Evolutionary conservation across 1,140 invertebrate species (phyloP).

Genomic region (Andricus grossulariae): DNA sequence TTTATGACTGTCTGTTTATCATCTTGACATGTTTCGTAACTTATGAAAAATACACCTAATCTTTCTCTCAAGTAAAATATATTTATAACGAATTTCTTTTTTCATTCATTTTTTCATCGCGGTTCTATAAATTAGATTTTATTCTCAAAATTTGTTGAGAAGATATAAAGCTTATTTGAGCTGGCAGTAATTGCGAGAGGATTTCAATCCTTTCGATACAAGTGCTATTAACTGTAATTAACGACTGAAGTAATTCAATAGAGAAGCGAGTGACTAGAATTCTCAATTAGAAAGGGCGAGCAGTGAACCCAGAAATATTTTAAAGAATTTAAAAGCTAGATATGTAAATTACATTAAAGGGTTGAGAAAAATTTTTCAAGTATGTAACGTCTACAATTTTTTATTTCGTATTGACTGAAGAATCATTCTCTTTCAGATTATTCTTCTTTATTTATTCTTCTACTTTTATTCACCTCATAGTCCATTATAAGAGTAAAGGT

Average conservation of each 20-base stretch:
- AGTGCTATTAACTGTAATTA: constrained; percentile 1
- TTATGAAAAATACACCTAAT: too few relatives aligned
- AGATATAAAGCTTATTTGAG: not conserved
- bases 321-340: not conserved
- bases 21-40: too few relatives aligned
- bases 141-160: too few relatives aligned
- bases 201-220: not conserved
- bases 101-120: too few relatives aligned
- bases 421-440: not conserved
- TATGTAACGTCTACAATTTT: too few relatives aligned
- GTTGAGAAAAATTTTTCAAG: too few relatives aligned
- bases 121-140: too few relatives aligned
- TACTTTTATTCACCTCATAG: not conserved
- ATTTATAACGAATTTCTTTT: too few relatives aligned
- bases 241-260: constrained; percentile 20
- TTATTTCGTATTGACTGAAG: too few relatives aligned
- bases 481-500: not conserved
- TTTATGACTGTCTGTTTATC: not conserved
- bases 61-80: too few relatives aligned
- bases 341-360: too few relatives aligned
- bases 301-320: not conserved
- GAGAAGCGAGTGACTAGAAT: not conserved
- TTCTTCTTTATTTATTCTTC: not conserved
- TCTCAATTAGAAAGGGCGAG: not conserved
- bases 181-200: constrained; percentile 1